These are phyloP conservation scores for Siniperca obscura DNA, from an alignment of 2,797 vertebrate genomes.

Conservation along the genomic window DNA sequence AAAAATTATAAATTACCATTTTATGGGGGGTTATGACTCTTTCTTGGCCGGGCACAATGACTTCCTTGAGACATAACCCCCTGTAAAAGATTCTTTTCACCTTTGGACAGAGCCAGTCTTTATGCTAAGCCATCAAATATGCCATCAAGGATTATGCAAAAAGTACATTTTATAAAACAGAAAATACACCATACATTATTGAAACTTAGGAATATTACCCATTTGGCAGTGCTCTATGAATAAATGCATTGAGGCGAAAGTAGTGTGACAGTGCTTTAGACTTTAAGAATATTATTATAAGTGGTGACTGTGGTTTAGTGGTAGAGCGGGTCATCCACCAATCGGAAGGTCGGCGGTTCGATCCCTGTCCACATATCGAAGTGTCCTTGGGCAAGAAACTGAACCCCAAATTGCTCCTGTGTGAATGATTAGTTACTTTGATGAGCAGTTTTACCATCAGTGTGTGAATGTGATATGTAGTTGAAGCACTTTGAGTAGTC, in stretches of 20 bases:
- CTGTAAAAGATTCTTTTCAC: not conserved
- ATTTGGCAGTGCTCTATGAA: slow-evolving; percentile 46
- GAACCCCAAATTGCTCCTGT: too few species aligned
- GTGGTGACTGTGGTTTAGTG: too few species aligned
- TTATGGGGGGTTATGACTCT: not conserved
- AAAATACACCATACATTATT: slow-evolving; percentile 3
- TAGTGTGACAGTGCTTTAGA: slow-evolving; percentile 46
- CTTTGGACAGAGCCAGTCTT: not conserved
- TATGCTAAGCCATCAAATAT: slow-evolving; percentile 6
- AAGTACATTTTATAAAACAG: slow-evolving; percentile 36
- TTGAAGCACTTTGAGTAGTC: too few species aligned
- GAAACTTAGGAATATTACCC: slow-evolving; percentile 33
- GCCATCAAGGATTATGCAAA: slow-evolving; percentile 11
- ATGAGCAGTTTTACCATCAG: too few species aligned
- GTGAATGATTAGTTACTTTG: too few species aligned
- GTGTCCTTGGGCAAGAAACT: too few species aligned
- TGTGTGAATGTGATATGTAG: too few species aligned
- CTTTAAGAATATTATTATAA: not conserved
- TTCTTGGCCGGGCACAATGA: not conserved
- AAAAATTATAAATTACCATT: not conserved
- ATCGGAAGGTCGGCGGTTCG: too few species aligned
- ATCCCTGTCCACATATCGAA: too few species aligned
- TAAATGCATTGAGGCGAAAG: slow-evolving; percentile 34
- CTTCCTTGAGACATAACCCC: not conserved
- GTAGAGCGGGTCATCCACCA: too few species aligned